Evolutionary conservation across 2,113 vertebrate genomes (phyloP).

Genomic region (Pelobates fuscus): DNA sequence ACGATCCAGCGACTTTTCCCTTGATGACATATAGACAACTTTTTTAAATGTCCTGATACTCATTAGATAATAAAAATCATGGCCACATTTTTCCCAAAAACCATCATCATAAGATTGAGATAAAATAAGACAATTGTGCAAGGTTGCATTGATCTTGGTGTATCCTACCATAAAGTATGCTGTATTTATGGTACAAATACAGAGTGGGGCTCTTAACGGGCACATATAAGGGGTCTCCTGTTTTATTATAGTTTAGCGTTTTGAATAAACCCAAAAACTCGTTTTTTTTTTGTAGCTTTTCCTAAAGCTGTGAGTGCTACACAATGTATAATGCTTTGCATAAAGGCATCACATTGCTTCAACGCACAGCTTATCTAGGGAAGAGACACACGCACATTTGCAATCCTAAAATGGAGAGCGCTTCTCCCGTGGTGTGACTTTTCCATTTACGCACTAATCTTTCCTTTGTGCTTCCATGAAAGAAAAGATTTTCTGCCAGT

Average conservation of each 20-base stretch:
- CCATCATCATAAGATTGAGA: too few species aligned
- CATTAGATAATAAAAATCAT: too few species aligned
- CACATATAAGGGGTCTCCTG: constrained; percentile 11
- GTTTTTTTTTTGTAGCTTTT: constrained; percentile 14
- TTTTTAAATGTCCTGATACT: too few species aligned
- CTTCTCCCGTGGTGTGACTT: constrained; percentile 61
- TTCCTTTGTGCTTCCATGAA: constrained; percentile 62
- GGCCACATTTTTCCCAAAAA: too few species aligned
- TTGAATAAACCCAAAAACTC: constrained; percentile 12
- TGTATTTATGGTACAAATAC: not conserved
- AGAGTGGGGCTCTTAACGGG: constrained; percentile 2
- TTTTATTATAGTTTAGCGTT: constrained; percentile 21
- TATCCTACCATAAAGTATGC: constrained; percentile 3
- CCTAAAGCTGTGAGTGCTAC: constrained; percentile 30
- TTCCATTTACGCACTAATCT: constrained; percentile 69
- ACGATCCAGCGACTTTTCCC: too few species aligned
- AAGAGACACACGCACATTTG: constrained; percentile 65
- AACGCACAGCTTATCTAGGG: constrained; percentile 68
- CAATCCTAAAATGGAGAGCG: constrained; percentile 60
- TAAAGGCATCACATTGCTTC: constrained; percentile 65
- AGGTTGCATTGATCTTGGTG: not conserved
- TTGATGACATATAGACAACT: too few species aligned
- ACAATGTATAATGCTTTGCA: constrained; percentile 56
- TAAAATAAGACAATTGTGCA: too few species aligned
- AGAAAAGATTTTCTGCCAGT: constrained; percentile 65